These are phyloP conservation scores for Gnathonemus echidnorhynchus DNA, from an alignment of 2,113 vertebrate species.

Conservation along the genomic window DNA sequence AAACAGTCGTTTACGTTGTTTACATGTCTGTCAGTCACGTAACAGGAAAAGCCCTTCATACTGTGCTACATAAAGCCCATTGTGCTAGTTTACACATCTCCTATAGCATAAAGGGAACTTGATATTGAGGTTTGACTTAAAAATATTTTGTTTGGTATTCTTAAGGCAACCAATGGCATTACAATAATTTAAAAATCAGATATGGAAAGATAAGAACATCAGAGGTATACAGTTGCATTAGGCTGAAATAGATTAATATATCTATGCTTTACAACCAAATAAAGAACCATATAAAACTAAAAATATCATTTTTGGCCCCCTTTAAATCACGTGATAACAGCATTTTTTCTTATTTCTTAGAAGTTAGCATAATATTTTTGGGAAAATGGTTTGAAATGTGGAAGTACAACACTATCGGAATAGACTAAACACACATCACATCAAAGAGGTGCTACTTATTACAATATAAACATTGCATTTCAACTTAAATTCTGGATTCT, in stretches of 20 bases:
- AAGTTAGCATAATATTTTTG: neutral
- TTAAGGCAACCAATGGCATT: constrained; percentile 57
- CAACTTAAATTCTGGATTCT: neutral
- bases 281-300: neutral
- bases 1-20: constrained; percentile 30
- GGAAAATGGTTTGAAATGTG: neutral
- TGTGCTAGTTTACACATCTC: constrained; percentile 46
- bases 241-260: neutral
- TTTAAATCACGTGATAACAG: neutral
- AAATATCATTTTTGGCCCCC: neutral
- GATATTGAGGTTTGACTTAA: constrained; percentile 28
- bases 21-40: constrained; percentile 20
- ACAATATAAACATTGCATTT: neutral
- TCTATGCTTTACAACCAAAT: constrained; percentile 20
- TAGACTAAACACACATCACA: neutral
- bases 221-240: constrained; percentile 17
- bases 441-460: neutral
- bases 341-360: neutral
- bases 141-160: constrained; percentile 48
- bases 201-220: neutral
- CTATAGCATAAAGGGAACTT: constrained; percentile 33
- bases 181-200: constrained; percentile 34
- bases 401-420: neutral
- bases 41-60: constrained; percentile 31
- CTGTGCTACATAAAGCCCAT: constrained; percentile 53